phyloP scores from a whole-genome alignment of 2,888 invertebrate genomes.

The Chaitophorus viminalis region DNA sequence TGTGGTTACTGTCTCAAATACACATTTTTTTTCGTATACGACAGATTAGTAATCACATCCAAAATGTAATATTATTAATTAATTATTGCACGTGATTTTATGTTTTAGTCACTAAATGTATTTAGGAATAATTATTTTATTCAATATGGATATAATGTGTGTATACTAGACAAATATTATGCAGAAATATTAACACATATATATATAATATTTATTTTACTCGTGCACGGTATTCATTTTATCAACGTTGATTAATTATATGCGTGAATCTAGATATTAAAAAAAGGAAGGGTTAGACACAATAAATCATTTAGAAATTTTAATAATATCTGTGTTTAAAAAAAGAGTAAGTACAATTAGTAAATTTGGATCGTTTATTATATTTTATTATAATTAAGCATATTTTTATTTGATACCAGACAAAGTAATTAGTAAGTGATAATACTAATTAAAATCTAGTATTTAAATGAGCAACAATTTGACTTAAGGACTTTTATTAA shows the following conservation, averaged over 20 bases:
- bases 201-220: not conserved
- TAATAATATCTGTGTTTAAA: not conserved
- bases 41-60: not conserved
- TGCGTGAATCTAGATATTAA: not conserved
- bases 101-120: not conserved
- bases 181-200: not conserved
- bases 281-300: not conserved
- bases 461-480: not conserved
- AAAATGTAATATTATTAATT: not conserved
- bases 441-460: not conserved
- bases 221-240: not conserved
- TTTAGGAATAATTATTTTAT: conserved; percentile 1
- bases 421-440: not conserved
- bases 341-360: not conserved
- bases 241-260: not conserved
- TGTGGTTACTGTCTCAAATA: too few relatives aligned
- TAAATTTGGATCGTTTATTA: not conserved
- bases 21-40: too few relatives aligned
- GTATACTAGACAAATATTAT: not conserved
- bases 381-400: not conserved
- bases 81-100: not conserved
- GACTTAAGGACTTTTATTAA: not conserved
- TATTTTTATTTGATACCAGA: not conserved
- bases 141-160: not conserved
- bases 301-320: not conserved